Percentiles rank a stretch among this genome's conserved stretches.
These are phyloP conservation scores for Butastur rufipennis DNA, from an alignment of 2,113 vertebrate species.

Conservation along the genomic window DNA sequence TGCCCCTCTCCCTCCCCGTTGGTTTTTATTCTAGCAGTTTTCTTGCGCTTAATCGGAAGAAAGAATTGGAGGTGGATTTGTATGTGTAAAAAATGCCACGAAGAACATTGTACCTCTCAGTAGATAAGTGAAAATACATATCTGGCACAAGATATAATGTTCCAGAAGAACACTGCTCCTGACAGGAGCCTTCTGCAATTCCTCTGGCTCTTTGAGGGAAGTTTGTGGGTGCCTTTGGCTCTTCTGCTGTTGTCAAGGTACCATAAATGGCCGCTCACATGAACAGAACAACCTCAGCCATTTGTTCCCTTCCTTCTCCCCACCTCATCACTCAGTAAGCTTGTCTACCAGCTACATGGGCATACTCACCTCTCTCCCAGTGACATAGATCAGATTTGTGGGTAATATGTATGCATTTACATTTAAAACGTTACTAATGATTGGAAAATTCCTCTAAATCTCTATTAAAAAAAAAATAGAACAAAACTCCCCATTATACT, in stretches of 20 bases:
- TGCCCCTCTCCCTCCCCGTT: background rate
- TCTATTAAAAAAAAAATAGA: background rate
- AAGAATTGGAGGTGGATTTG: background rate
- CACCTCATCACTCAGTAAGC: background rate
- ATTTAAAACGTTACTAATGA: background rate
- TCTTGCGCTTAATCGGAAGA: background rate
- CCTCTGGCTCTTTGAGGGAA: background rate
- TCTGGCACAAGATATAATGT: background rate
- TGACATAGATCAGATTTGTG: background rate
- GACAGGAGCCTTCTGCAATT: background rate
- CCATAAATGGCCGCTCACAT: fast-evolving
- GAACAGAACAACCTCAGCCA: background rate
- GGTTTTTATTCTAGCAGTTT: background rate
- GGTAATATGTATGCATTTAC: background rate
- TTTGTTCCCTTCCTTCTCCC: background rate
- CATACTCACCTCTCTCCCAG: background rate
- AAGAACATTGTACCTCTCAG: background rate
- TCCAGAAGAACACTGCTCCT: background rate
- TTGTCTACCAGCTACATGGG: background rate
- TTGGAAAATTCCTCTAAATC: background rate
- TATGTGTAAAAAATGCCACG: background rate
- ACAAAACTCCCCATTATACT: background rate
- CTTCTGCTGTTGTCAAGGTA: background rate
- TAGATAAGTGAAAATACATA: background rate
- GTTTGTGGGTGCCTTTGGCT: background rate